Base-by-base conservation (phyloP, 2,888 invertebrate genomes). In the Microplitis deprimator region DNA sequence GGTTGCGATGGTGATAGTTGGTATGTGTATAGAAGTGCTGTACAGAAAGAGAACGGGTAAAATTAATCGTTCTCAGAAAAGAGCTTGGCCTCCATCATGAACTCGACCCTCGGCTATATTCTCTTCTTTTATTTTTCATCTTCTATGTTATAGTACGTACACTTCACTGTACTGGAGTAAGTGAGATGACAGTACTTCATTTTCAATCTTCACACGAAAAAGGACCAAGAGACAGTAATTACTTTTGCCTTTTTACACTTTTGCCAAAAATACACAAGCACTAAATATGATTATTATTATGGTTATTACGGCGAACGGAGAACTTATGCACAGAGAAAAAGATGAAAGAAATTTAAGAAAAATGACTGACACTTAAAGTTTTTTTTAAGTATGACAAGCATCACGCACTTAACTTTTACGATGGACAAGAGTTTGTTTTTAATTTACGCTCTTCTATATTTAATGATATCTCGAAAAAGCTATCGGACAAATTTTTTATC, bases 61-160 rank as follows among this genome's bases (percentile, higher is more conserved):
- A 77, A 80, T 80, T 79, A 80, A 79, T 80, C 75, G 77, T 79
- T 80, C 79, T 78, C 64, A 78, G 78, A 79, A 79, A 74, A 75
- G 75, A 73, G 68, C 76, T 39, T 60, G 40, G 68, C 74, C 68
- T 61, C 60, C 70, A 59, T 70, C 60, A 69, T 70, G 39, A 50
- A 67, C 59, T 65, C 70, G 59, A 71, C 38, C 29, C 70, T 16
- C 40, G 39, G 6, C 16, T n/a, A 40, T 40, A 40, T 68, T 40
- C 39, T 69, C 13, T 8, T 69, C 38, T 38, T 38, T 61, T 70
- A 10, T 60, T 13, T 68, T 40, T 61, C 17, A 64, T 67, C 29
- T 5, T 39, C 67, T 7, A n/a, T 7, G 62, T 17, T n/a, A 20
- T 62, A 17, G 62, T 68, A 39, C 17, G 6, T n/a, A 41, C 41